Evolutionary conservation across 2,113 vertebrate genomes (phyloP).

Genomic region (Cromileptes altivelis): DNA sequence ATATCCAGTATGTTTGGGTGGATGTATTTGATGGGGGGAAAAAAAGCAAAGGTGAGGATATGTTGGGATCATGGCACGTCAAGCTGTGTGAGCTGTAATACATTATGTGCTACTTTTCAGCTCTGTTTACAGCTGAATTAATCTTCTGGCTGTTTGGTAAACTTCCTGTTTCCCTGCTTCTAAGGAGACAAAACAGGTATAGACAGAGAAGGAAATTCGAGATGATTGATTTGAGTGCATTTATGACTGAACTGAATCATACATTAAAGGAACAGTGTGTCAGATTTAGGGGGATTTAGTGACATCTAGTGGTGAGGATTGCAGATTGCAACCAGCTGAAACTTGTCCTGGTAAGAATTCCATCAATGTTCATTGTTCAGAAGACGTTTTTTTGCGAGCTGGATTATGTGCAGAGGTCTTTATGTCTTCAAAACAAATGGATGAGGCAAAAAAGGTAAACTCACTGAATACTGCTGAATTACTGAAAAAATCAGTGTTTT

Average conservation of each 20-base stretch:
- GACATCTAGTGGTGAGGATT: too few species aligned
- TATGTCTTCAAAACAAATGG: too few species aligned
- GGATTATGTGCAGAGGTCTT: too few species aligned
- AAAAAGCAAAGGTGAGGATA: constrained; percentile 23
- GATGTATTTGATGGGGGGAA: constrained; percentile 6
- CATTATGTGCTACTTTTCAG: constrained; percentile 40
- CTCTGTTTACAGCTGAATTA: constrained; percentile 52
- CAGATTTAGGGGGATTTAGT: too few species aligned
- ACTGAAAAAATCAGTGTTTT: too few species aligned
- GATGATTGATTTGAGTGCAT: constrained; percentile 13
- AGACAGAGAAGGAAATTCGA: neutral
- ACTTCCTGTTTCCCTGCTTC: constrained; percentile 38
- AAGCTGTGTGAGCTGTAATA: constrained; percentile 30
- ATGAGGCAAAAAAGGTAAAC: too few species aligned
- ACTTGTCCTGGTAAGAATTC: too few species aligned
- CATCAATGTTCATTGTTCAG: too few species aligned
- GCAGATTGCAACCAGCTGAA: too few species aligned
- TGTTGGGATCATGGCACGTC: constrained; percentile 31
- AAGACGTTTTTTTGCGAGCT: too few species aligned
- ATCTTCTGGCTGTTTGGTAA: constrained; percentile 46
- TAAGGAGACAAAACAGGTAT: neutral
- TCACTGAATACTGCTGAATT: too few species aligned
- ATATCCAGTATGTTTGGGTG: constrained; percentile 27
- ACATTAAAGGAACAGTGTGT: neutral
- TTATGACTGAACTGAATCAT: neutral